Base-by-base conservation (phyloP, 2,797 vertebrate genomes). In the Petrocephalus schoutedeni region DNA sequence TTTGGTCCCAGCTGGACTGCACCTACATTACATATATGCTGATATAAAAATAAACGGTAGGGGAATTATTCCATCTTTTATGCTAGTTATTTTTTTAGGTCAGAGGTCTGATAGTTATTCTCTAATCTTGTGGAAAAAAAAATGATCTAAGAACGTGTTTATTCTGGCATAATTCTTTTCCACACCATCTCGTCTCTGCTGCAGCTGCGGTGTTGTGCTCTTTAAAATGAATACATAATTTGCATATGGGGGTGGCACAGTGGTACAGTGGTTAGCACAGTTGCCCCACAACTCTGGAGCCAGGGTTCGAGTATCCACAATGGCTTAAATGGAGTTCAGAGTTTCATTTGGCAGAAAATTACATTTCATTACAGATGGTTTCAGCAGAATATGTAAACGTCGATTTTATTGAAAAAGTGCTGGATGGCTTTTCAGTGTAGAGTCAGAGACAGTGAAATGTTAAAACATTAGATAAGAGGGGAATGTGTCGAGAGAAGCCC, bases 321-420 rank as follows among this genome's bases (percentile, higher is more conserved):
- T 45, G 41, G 12, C 61, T 64, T 64, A 28, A 64, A 64, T 12
- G 28, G 21, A 64, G 23, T 28, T 64, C 61, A 28, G 9, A 64
- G 61, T 64, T 28, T 28, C 10, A 19, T 28, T 28, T 64, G 61
- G 23, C 23, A 54, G 2, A 61, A 64, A 64, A 64, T 10, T 12
- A 77, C 36, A 45, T 80, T 80, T 80, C 21, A 57, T 87, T 54
- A 77, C 54, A 87, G 67, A 54, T 80, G 28, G 9, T 32, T 80
- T 74, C 87, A 87, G 67, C 71, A 74, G 23, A n/a, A 71, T 77
- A 77, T 82, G 54, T 41, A 87, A 41, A 53, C 28, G 58, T n/a
- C 4, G 36, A 51, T 51, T 51, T 71, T 57, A 57, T 87, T 71
- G n/a, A 57, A 45, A 80, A 71, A 64, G n/a, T 80, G 74, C 9